Evolutionary conservation across 2,113 vertebrate genomes (phyloP).

Genomic region (Isichthys henryi): DNA sequence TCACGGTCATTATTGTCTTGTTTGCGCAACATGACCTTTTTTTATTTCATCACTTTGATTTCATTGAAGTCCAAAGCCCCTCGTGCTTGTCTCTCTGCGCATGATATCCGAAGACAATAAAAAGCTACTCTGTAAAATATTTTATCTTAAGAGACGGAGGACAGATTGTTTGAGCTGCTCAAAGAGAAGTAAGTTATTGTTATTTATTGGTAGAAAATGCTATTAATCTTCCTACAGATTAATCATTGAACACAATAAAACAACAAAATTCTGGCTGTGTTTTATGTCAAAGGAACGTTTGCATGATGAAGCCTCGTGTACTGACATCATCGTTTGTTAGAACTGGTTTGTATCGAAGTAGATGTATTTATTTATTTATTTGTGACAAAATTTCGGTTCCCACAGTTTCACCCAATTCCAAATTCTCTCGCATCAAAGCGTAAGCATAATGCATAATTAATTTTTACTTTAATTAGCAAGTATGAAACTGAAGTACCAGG

Average conservation of each 20-base stretch:
- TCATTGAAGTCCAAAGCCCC: conserved; percentile 39
- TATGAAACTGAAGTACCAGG: not conserved
- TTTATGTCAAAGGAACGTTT: not conserved
- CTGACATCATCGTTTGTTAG: not conserved
- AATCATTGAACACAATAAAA: conserved; percentile 77
- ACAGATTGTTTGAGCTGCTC: conserved; percentile 71
- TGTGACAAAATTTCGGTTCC: not conserved
- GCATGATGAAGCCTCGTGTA: not conserved
- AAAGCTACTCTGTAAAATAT: conserved; percentile 59
- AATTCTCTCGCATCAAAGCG: not conserved
- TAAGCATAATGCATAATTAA: not conserved
- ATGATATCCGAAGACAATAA: conserved; percentile 57
- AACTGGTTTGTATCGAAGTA: not conserved
- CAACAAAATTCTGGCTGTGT: conserved; percentile 33
- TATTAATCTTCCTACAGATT: conserved; percentile 55
- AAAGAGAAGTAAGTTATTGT: conserved; percentile 95
- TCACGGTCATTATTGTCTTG: conserved; percentile 11
- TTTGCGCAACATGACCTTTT: conserved; percentile 33
- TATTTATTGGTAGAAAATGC: conserved; percentile 86
- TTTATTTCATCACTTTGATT: conserved; percentile 39
- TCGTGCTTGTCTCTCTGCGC: conserved; percentile 44
- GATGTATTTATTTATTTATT: not conserved
- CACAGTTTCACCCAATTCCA: not conserved
- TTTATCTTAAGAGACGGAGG: conserved; percentile 76
- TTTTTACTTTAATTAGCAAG: not conserved